Evolutionary conservation across 1,140 invertebrate species (phyloP).

Genomic region (Drosophila ambigua): DNA sequence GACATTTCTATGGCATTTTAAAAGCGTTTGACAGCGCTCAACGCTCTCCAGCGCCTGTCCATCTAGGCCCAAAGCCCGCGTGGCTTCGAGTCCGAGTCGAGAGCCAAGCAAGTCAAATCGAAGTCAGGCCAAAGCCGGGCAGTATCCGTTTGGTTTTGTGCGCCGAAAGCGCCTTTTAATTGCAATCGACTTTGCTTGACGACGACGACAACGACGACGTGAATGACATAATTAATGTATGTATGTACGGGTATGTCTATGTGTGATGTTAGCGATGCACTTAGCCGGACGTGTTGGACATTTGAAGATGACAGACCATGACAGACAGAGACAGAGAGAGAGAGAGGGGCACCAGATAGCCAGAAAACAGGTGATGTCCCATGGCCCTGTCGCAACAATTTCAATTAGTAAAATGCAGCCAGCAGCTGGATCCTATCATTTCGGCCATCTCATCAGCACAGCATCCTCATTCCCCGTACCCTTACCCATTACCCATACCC

Average conservation of each 20-base stretch:
- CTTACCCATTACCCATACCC: neutral
- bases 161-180: conserved; percentile 78
- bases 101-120: conserved; percentile 7
- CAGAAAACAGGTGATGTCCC: conserved; percentile 27
- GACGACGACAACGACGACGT: conserved; percentile 54
- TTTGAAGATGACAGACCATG: conserved; percentile 73
- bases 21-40: conserved; percentile 82
- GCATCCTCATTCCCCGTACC: conserved; percentile 13
- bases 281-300: conserved; percentile 77
- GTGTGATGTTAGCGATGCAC: conserved; percentile 36
- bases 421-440: conserved; percentile 34
- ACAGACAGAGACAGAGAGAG: conserved; percentile 15
- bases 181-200: conserved; percentile 65
- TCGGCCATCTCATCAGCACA: conserved; percentile 15
- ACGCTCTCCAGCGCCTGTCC: conserved; percentile 52
- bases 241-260: conserved; percentile 59
- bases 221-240: conserved; percentile 83
- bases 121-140: conserved; percentile 24
- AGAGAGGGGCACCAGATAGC: neutral
- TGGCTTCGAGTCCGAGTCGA: neutral
- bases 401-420: conserved; percentile 73
- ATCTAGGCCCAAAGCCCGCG: conserved; percentile 18
- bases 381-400: conserved; percentile 15
- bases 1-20: conserved; percentile 78
- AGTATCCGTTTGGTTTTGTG: no score